phyloP scores from a whole-genome alignment of 2,113 vertebrate genomes.

The Oryzias melastigma region DNA sequence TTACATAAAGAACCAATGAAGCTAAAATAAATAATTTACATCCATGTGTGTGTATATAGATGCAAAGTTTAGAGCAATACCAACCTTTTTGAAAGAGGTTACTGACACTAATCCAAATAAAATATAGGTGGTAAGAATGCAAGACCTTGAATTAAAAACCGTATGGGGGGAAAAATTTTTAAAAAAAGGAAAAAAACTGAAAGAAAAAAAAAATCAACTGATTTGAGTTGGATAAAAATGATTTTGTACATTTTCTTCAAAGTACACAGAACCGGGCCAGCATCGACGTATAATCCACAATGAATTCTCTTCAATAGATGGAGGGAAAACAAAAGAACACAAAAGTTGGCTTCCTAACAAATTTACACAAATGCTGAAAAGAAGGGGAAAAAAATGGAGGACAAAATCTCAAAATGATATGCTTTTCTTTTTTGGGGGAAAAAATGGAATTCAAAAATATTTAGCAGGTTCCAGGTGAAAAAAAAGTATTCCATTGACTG shows the following conservation, averaged over 20 bases:
- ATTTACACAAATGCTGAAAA: constrained; percentile 40
- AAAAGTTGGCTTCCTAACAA: constrained; percentile 56
- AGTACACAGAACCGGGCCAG: constrained; percentile 54
- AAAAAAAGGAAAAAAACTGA: constrained; percentile 8
- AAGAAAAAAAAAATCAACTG: constrained; percentile 45
- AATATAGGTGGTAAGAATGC: constrained; percentile 97
- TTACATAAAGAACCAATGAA: constrained; percentile 80
- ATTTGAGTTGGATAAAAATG: constrained; percentile 60
- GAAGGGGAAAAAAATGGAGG: constrained; percentile 24
- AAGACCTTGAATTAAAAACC: constrained; percentile 73
- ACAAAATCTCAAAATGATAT: constrained; percentile 33
- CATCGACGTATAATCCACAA: constrained; percentile 67
- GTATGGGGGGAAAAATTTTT: constrained; percentile 49
- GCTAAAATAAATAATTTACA: constrained; percentile 82
- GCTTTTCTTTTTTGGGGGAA: not conserved
- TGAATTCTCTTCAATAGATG: constrained; percentile 61
- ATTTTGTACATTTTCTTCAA: constrained; percentile 58
- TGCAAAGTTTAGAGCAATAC: constrained; percentile 98
- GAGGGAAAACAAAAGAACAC: constrained; percentile 62
- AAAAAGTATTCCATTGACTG: constrained; percentile 61
- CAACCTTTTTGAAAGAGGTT: constrained; percentile 99
- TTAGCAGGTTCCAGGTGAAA: not conserved
- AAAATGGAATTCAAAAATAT: not conserved
- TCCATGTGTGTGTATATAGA: constrained; percentile 45
- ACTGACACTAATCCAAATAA: constrained; percentile 99